Evolutionary conservation across 1,140 invertebrate species (phyloP).

Genomic region (Cepaea nemoralis): DNA sequence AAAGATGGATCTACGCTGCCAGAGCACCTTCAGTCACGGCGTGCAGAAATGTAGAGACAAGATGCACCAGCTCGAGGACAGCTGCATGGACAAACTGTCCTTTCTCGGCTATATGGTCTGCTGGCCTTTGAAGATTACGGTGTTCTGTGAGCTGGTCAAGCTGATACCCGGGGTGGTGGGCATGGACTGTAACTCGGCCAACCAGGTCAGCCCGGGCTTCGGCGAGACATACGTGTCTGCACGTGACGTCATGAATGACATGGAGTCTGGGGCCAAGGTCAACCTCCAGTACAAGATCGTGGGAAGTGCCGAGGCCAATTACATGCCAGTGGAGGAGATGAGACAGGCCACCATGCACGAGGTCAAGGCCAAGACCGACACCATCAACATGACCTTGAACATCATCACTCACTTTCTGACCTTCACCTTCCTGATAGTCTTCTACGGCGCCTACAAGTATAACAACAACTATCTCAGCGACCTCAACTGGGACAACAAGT

Average conservation of each 20-base stretch:
- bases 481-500: conserved; percentile 68
- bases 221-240: conserved; percentile 60
- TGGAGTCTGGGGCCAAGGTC: conserved; percentile 56
- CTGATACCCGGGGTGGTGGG: conserved; percentile 56
- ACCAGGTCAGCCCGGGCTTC: conserved; percentile 59
- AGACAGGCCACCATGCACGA: conserved; percentile 58
- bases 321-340: conserved; percentile 60
- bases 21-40: conserved; percentile 47
- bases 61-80: conserved; percentile 39
- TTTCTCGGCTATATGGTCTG: conserved; percentile 63
- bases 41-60: not conserved
- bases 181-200: conserved; percentile 55
- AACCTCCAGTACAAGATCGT: conserved; percentile 66
- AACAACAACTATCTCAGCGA: conserved; percentile 59
- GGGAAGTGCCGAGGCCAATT: conserved; percentile 49
- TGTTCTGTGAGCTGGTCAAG: conserved; percentile 38
- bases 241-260: conserved; percentile 49
- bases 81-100: conserved; percentile 55
- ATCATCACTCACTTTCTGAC: conserved; percentile 58
- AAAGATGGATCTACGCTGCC: conserved; percentile 63
- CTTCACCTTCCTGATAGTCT: conserved; percentile 66
- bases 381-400: conserved; percentile 53
- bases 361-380: conserved; percentile 54
- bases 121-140: conserved; percentile 59
- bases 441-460: conserved; percentile 65